Percentiles rank a stretch among this genome's conserved stretches.
Evolutionary conservation across 2,888 invertebrate genomes (phyloP).

Genomic region (Pseudanteris insignis): DNA sequence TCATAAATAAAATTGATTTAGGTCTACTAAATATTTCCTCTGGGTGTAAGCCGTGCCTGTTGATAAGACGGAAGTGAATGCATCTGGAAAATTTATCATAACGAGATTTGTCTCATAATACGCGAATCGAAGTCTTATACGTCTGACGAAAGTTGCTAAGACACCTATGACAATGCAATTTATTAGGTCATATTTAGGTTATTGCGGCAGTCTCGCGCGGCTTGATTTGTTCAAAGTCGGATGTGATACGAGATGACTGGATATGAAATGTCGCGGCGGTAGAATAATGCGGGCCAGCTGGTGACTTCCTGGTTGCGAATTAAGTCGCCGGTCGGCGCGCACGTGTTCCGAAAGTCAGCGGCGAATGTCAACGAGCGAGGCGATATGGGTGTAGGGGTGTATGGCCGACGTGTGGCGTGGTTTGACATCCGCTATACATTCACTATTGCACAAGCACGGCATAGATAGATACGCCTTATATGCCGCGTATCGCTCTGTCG

Average conservation of each 20-base stretch:
- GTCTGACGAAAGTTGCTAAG: too few relatives aligned
- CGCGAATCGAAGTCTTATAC: too few relatives aligned
- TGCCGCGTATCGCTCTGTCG: constrained; percentile 53
- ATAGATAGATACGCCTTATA: constrained; percentile 57
- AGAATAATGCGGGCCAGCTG: constrained; percentile 23
- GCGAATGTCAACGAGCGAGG: constrained; percentile 52
- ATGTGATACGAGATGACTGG: constrained; percentile 20
- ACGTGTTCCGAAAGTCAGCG: constrained; percentile 47
- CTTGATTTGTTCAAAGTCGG: too few relatives aligned
- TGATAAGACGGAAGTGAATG: too few relatives aligned
- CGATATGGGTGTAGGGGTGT: constrained; percentile 52
- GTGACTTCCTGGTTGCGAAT: constrained; percentile 49
- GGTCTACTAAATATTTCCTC: too few relatives aligned
- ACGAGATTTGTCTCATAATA: too few relatives aligned
- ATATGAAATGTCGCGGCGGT: constrained; percentile 16
- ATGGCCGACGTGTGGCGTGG: constrained; percentile 52
- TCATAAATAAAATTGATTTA: too few relatives aligned
- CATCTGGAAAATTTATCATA: too few relatives aligned
- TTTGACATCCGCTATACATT: constrained; percentile 66
- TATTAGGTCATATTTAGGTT: too few relatives aligned
- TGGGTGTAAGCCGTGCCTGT: too few relatives aligned
- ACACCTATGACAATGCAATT: too few relatives aligned
- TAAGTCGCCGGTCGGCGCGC: constrained; percentile 41
- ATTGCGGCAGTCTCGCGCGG: too few relatives aligned
- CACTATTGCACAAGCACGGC: constrained; percentile 64